Base-by-base conservation (phyloP, 2,797 vertebrate species). In the Argya squamiceps region DNA sequence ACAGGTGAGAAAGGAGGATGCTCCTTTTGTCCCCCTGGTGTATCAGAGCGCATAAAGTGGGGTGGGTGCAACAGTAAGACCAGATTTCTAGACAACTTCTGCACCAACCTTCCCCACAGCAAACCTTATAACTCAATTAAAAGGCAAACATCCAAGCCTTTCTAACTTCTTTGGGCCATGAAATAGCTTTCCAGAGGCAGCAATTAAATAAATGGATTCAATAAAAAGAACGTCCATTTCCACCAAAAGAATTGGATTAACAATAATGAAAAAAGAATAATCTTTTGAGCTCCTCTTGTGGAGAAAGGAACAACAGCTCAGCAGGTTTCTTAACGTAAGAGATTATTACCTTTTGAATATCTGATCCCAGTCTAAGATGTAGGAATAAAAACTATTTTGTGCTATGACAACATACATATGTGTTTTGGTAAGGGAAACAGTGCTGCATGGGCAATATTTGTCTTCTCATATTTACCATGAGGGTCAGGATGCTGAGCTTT, bases 231-330 rank as follows among this genome's bases (percentile, higher is more conserved):
- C 0, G 0, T 58, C 50, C 26, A 80, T 62, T 92, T 95, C 79
- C 62, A 88, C 53, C 39, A 5, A 29, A 92, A 92, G 49, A 95
- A 93, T 15, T 89, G 39, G 58, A 89, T 89, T 92, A 94, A 88
- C 68, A 96, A 82, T 50, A 93, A 84, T 24, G 32, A 91, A 83
- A 88, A 85, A 92, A 62, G 15, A 83, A 86, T 53, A 64, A 78
- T 59, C 9, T 73, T 86, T 68, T 77, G 53, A 88, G 60, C 36
- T 92, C 26, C 32, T 89, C 63, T 49, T 56, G 37, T 41, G 49
- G n/a, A 71, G 41, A 23, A 76, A 83, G 26, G 37, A 92, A 67
- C 46, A 74, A 58, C 36, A 86, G 21, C 78, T 17, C 58, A 90
- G 47, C 11, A 1, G 6, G 9, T 24, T 84, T 71, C 47, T 60